Percentiles rank a stretch among this genome's conserved stretches.
These are phyloP conservation scores for Lithobius niger DNA, from an alignment of 1,140 invertebrate genomes.

Conservation along the genomic window DNA sequence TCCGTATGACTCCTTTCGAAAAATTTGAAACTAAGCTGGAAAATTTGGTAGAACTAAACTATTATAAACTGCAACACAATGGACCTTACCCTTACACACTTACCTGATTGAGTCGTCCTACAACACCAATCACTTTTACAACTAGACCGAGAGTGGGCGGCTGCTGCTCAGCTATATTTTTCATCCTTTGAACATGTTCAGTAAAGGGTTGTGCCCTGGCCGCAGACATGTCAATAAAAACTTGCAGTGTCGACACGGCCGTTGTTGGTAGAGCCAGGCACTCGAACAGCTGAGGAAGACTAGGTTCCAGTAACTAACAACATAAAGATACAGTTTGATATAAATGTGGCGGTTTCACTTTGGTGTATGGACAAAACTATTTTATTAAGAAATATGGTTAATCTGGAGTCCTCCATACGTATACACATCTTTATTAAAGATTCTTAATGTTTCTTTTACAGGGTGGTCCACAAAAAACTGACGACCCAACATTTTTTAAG, in stretches of 20 bases:
- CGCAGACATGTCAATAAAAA: conserved; percentile 58
- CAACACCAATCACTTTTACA: conserved; percentile 29
- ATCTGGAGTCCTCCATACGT: too few relatives aligned
- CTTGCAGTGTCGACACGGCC: conserved; percentile 50
- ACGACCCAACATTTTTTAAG: too few relatives aligned
- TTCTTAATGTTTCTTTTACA: too few relatives aligned
- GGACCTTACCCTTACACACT: too few relatives aligned
- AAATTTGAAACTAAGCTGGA: neutral
- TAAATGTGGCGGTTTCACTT: too few relatives aligned
- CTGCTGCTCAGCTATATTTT: conserved; percentile 48
- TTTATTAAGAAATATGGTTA: too few relatives aligned
- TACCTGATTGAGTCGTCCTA: conserved; percentile 31
- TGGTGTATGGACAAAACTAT: too few relatives aligned
- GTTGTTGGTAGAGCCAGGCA: conserved; percentile 45
- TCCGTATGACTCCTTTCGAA: neutral
- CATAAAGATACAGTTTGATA: too few relatives aligned
- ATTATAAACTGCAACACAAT: conserved; percentile 1
- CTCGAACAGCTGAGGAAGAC: conserved; percentile 59
- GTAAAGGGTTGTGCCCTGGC: conserved; percentile 47
- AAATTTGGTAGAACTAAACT: neutral
- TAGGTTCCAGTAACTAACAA: conserved; percentile 57
- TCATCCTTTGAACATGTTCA: conserved; percentile 51
- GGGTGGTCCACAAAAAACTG: too few relatives aligned
- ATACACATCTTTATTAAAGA: too few relatives aligned
- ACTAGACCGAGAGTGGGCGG: conserved; percentile 43